Evolutionary conservation across 2,113 vertebrate species (phyloP), one percentile per base, ranked within the genome.

Genomic region (Rhabdomys dilectus): DNA sequence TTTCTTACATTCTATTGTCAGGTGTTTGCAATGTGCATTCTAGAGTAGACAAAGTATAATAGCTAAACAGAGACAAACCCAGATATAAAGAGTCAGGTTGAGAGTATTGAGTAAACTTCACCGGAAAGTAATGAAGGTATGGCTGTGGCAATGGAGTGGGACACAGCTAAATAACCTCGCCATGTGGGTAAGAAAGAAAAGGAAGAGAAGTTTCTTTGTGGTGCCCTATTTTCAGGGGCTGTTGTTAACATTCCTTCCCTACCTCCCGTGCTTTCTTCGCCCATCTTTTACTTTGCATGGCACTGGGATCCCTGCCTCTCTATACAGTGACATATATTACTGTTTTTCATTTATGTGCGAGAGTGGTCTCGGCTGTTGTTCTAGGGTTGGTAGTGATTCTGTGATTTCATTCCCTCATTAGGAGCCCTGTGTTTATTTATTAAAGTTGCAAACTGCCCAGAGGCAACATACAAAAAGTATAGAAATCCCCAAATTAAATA

Each of bases 401-500:
- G 96, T 97, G 96, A 97, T 96, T 97, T 94, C 90, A 95, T 96
- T 97, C 93, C 70, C 95, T 97, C 96, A 97, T 98, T 98, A 98
- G 96, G 96, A 92, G 75, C 84, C 81, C 75, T 95, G 95, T 97
- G 95, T 89, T 97, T 98, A 97, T 97, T 97, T 98, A 97, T 97
- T 98, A 97, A 98, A 98, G 91, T 39, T 86, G 64, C 95, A 95
- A 94, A 94, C 84, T 97, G 95, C 97, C 97, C 94, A 97, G 97
- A 97, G 97, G 97, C 97, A 96, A 96, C 42, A 58, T 91, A 95
- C 96, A 94, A 88, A 96, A 96, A 95, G 92, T 95, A 97, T 62
- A 97, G 96, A 96, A 98, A 97, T 96, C 91, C 80, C 31, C 73
- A 97, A 97, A 98, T 97, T 98, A 98, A 97, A 98, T 98, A 97